Evolutionary conservation across 2,113 vertebrate species (phyloP), one percentile per base, ranked within the genome.

Genomic region (Motacilla alba): DNA sequence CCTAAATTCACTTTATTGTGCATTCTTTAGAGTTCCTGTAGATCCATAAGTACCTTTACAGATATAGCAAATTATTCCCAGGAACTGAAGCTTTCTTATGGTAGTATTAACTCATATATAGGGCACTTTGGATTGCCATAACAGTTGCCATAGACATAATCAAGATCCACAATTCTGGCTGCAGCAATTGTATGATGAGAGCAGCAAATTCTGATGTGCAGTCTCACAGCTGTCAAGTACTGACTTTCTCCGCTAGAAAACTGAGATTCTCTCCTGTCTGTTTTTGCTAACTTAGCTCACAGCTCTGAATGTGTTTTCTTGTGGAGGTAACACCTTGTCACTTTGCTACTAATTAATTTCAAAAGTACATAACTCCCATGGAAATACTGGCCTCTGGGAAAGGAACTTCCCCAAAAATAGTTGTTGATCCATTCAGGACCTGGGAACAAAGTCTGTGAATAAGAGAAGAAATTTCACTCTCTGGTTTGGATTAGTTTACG

Each of bases 151-250:
- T 27, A 90, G 83, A 84, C 85, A 23, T 94, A 21, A 49, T 89
- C 86, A 87, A 86, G 85, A 95, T 96, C 94, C 90, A 70, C 87
- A 52, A 81, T 93, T 76, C 70, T 85, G 92, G 69, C 94, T 10
- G 6, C 80, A 93, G 79, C 58, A 91, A 83, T 79, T 96, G 93
- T 97, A 73, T 86, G 58, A 67, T n/a, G 79, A 96, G 91, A 95
- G 94, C 87, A 96, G 94, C 94, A 97, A 97, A 93, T 96, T 96
- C 91, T 91, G 94, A 91, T 47, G 20, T 10, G n/a, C 95, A 91
- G 83, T 95, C 44, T 92, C 93, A 95, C 96, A 97, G 96, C 96
- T 97, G 97, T 97, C 95, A 91, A 81, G 72, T 58, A 63, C 78
- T 80, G 72, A 19, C 9, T 83, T 74, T 76, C 30, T 67, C 22